Percentiles rank a stretch among this genome's conserved stretches.
Evolutionary conservation across 2,888 invertebrate species (phyloP).

Genomic region (Morinoia aosen): DNA sequence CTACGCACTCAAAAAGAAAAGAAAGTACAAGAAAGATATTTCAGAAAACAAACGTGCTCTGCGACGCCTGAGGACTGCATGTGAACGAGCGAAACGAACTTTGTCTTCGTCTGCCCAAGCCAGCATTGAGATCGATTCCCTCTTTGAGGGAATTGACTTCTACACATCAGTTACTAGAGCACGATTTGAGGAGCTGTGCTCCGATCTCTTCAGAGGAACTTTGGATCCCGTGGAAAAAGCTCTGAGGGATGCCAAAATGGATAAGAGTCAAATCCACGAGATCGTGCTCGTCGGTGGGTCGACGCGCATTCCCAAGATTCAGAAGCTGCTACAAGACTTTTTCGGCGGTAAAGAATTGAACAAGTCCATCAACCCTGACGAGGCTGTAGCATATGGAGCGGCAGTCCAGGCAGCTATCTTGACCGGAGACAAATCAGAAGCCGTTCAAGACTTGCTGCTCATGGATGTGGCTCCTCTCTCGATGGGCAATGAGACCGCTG

Average conservation of each 20-base stretch:
- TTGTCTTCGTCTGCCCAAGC: constrained; percentile 72
- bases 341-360: constrained; percentile 97
- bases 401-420: constrained; percentile 88
- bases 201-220: constrained; percentile 95
- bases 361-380: constrained; percentile 98
- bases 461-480: constrained; percentile 94
- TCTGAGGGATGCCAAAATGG: constrained; percentile 95
- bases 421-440: constrained; percentile 79
- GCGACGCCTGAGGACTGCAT: constrained; percentile 76
- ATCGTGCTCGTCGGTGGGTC: constrained; percentile 96
- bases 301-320: constrained; percentile 97
- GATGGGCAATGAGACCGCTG: constrained; percentile 78
- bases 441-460: constrained; percentile 89
- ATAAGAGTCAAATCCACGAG: constrained; percentile 90
- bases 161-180: constrained; percentile 95
- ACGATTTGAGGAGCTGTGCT: constrained; percentile 96
- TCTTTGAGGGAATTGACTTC: constrained; percentile 93
- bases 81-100: constrained; percentile 86
- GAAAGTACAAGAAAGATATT: constrained; percentile 75
- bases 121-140: constrained; percentile 64
- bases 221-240: constrained; percentile 98
- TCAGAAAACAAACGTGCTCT: constrained; percentile 73
- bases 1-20: no score
- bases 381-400: constrained; percentile 97
- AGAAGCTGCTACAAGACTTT: constrained; percentile 87